Base-by-base conservation (phyloP, 1,140 invertebrate genomes). In the Diorhabda elongata region DNA sequence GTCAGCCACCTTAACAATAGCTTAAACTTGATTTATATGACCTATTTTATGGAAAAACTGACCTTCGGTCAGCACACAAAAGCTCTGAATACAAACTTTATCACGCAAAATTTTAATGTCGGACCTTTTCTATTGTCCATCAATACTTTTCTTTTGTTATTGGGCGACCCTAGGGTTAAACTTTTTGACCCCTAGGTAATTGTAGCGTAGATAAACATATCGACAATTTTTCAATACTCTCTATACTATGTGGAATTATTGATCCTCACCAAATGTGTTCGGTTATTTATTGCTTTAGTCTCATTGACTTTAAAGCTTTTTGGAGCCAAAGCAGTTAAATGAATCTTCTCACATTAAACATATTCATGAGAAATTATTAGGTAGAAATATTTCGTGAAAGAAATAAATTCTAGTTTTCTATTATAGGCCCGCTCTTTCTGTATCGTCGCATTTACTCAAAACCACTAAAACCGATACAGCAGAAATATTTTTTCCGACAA, bases 1-100 rank as follows among this genome's bases (percentile, higher is more conserved):
- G 79, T 78, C 78, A 79, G 80, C 79, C 79, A 72, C 73, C 69
- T 58, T 69, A 58, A 79, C 77, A 81, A 79, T 72, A 66, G 69
- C 68, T 77, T 61, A 77, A 78, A 75, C 75, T 76, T 81, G 79
- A 81, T 81, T 81, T 81, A 81, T 81, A 71, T 72, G 71, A 71
- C 69, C 74, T 75, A 68, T 77, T 71, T 73, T 73, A 78, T 78
- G 76, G 73, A 77, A 76, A 76, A 76, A 76, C 73, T 81, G 79
- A 79, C 79, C 79, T 75, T 65, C 72, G 78, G 79, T 75, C 78
- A 79, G 58, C 66, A n/a, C 41, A 75, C 72, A 76, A 77, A 72
- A 71, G 64, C 47, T 68, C n/a, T 42, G 60, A 64, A 69, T 66
- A 64, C 72, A 72, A 73, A 76, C 71, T 74, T 75, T 77, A 77